Base-by-base conservation (phyloP, 2,888 invertebrate species). In the Tineola bisselliella region DNA sequence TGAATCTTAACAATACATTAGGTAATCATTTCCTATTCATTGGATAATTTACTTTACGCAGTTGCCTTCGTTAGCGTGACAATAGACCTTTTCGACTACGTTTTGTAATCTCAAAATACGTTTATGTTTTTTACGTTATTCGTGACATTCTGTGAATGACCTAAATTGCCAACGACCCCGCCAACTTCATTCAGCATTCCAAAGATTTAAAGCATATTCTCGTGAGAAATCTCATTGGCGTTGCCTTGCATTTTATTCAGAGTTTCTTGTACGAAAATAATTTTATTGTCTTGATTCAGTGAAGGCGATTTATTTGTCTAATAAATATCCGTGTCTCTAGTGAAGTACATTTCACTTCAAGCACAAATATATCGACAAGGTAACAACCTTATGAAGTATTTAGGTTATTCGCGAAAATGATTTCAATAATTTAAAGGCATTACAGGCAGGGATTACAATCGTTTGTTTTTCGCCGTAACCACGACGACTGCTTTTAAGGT, bases 101-200 rank as follows among this genome's bases (percentile, higher is more conserved):
- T 25, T 25, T 6, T 25, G 25, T 25, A 25, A 25, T 6, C 25
- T 25, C 25, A 25, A 25, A 25, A 25, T 25, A 25, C 25, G 25
- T 25, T 25, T 38, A 38, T 38, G 3, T 12, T 38, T n/a, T 12
- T 10, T 38, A 10, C 10, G 3, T 6, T 38, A 38, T 6, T 2
- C 8, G 48, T 48, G 48, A 48, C 48, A 48, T 48, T 25, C 25
- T 25, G 54, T 25, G 54, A 18, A 54, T 25, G 25, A 54, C 18
- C 19, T 54, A 25, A 54, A 54, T 54, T 17, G 17, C 54, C 54
- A 54, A 12, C 25, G 25, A 18, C 18, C 25, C 54, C 17, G 54
- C 15, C 52, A 54, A 25, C 5, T 54, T 54, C 54, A 54, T 54
- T 54, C 19, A 54, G 25, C 18, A 54, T 54, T 54, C 54, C 54